Evolutionary conservation across 2,888 invertebrate genomes (phyloP).

Genomic region (Teinopalpus imperialis): DNA sequence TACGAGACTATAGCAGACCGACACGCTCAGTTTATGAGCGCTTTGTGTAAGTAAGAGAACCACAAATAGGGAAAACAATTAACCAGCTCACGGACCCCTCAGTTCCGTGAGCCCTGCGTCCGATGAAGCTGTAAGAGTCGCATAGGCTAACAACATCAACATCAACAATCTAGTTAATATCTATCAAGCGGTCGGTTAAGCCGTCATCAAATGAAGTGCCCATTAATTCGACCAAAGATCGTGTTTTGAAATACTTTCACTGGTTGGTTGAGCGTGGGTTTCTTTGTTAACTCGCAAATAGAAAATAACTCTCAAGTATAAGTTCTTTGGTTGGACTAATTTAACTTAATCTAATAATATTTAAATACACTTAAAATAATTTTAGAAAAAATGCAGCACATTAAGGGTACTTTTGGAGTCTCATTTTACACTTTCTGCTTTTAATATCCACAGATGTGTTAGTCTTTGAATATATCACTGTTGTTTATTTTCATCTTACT

Average conservation of each 20-base stretch:
- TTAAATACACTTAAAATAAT: slow-evolving; percentile 6
- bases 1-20: too few relatives aligned
- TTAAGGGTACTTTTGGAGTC: slow-evolving; percentile 1
- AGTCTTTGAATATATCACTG: slow-evolving; percentile 2
- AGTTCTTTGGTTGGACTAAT: slow-evolving; percentile 48
- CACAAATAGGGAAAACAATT: too few relatives aligned
- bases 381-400: slow-evolving; percentile 16
- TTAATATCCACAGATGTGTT: slow-evolving; percentile 8
- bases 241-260: slow-evolving; percentile 21
- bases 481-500: slow-evolving; percentile 24
- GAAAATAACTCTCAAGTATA: slow-evolving; percentile 28
- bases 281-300: slow-evolving; percentile 10
- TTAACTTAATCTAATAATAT: slow-evolving; percentile 18
- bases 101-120: too few relatives aligned
- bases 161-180: too few relatives aligned
- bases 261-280: slow-evolving; percentile 1
- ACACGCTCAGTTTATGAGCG: too few relatives aligned
- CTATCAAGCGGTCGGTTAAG: too few relatives aligned
- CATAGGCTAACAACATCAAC: too few relatives aligned
- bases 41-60: too few relatives aligned
- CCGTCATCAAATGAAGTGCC: too few relatives aligned
- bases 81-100: too few relatives aligned
- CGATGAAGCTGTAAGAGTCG: too few relatives aligned
- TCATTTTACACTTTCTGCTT: slow-evolving; percentile 7
- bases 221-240: slow-evolving; percentile 21